Evolutionary conservation across 2,797 vertebrate species (phyloP).

Genomic region (Menidia menidia): DNA sequence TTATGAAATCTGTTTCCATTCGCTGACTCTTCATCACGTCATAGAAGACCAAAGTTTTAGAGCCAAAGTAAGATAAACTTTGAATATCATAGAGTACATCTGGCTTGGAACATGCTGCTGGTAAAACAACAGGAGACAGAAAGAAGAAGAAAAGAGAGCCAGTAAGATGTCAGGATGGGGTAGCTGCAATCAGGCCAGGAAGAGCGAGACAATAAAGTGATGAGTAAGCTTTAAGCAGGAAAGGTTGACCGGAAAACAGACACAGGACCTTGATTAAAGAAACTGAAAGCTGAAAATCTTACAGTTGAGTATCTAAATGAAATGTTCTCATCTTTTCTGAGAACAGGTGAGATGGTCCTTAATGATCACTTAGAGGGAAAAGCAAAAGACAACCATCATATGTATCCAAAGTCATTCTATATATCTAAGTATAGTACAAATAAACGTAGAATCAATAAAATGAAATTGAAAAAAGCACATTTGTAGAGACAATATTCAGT

Average conservation of each 20-base stretch:
- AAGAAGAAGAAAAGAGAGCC: slow-evolving; percentile 19
- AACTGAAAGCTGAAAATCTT: slow-evolving; percentile 6
- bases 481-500: too few species aligned
- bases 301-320: slow-evolving; percentile 21
- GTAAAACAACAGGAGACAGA: slow-evolving; percentile 66
- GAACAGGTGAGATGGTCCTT: slow-evolving; percentile 6
- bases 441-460: too few species aligned
- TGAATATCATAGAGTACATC: slow-evolving; percentile 73
- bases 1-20: slow-evolving; percentile 75
- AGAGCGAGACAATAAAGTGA: slow-evolving; percentile 16
- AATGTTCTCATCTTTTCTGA: slow-evolving; percentile 31
- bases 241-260: slow-evolving; percentile 3
- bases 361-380: neutral
- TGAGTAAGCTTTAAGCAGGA: slow-evolving; percentile 4
- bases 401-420: neutral
- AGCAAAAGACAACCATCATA: neutral
- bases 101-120: slow-evolving; percentile 72
- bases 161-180: slow-evolving; percentile 41
- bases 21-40: slow-evolving; percentile 65
- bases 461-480: too few species aligned
- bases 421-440: too few species aligned
- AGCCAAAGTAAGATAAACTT: slow-evolving; percentile 81
- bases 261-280: neutral
- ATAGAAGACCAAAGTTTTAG: slow-evolving; percentile 73
- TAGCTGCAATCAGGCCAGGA: slow-evolving; percentile 29